Evolutionary conservation across 2,888 invertebrate genomes (phyloP).

Genomic region (Endotricha flammealis): DNA sequence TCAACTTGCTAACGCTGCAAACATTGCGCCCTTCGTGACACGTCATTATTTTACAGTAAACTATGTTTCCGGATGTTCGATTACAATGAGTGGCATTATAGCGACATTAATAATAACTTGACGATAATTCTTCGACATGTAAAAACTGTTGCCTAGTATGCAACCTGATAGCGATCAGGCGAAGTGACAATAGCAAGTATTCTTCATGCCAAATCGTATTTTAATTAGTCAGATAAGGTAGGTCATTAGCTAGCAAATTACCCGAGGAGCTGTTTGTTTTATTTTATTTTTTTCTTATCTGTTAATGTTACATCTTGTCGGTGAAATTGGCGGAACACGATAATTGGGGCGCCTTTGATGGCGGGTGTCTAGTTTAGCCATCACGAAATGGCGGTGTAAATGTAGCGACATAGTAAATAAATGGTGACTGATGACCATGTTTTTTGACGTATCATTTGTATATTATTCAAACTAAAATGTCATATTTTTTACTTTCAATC

Average conservation of each 20-base stretch:
- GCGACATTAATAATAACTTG: conserved; percentile 30
- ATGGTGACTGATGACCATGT: too few species aligned
- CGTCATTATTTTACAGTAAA: neutral
- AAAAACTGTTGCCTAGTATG: conserved; percentile 31
- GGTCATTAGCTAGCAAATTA: conserved; percentile 71
- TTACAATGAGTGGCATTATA: conserved; percentile 17
- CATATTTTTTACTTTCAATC: too few species aligned
- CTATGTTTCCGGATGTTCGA: conserved; percentile 18
- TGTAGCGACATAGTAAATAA: neutral
- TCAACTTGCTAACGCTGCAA: too few species aligned
- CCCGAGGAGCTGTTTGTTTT: conserved; percentile 59
- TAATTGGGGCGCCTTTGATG: conserved; percentile 16
- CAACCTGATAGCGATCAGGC: conserved; percentile 55
- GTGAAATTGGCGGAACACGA: conserved; percentile 55
- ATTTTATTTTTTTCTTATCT: conserved; percentile 67
- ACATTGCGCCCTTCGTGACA: neutral
- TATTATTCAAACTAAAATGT: too few species aligned
- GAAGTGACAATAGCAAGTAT: conserved; percentile 51
- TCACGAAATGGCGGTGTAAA: conserved; percentile 1
- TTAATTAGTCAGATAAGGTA: conserved; percentile 71
- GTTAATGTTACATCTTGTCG: conserved; percentile 60
- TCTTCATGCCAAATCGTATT: conserved; percentile 69
- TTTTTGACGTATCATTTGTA: too few species aligned
- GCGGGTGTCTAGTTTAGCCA: conserved; percentile 11
- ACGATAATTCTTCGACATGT: conserved; percentile 32